Evolutionary conservation across 2,113 vertebrate genomes (phyloP).

Genomic region (Rhegmatorhina hoffmannsi): DNA sequence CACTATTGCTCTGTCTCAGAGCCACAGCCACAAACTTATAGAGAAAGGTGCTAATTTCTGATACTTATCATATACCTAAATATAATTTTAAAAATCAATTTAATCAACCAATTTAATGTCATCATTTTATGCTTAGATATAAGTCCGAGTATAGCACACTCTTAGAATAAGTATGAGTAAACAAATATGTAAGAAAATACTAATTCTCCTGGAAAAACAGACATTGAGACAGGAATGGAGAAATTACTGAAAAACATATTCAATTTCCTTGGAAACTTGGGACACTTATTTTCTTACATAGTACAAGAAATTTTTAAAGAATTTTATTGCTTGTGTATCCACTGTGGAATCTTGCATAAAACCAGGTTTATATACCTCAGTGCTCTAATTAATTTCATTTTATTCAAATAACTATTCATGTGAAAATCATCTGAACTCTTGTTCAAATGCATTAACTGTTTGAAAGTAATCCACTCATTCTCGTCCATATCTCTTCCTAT

Average conservation of each 20-base stretch:
- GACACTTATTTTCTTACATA: constrained; percentile 6
- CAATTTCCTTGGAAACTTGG: neutral
- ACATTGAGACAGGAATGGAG: neutral
- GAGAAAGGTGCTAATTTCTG: neutral
- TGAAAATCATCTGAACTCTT: neutral
- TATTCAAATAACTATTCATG: constrained; percentile 24
- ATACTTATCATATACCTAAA: neutral
- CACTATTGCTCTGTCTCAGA: neutral
- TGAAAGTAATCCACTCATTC: neutral
- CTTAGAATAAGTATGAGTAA: neutral
- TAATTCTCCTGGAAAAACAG: neutral
- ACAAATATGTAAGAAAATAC: neutral
- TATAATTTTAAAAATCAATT: neutral
- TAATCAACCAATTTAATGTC: neutral
- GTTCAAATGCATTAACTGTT: neutral
- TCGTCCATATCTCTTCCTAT: neutral
- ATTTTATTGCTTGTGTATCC: neutral
- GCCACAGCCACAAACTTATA: neutral
- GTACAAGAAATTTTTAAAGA: neutral
- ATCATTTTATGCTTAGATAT: neutral
- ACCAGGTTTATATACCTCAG: neutral
- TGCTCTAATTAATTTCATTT: constrained; percentile 22
- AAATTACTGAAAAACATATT: constrained; percentile 2
- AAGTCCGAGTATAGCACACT: neutral
- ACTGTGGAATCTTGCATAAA: neutral